Conservation (phyloP, 2,113 vertebrate genomes). For the Turdus rufiventris region DNA sequence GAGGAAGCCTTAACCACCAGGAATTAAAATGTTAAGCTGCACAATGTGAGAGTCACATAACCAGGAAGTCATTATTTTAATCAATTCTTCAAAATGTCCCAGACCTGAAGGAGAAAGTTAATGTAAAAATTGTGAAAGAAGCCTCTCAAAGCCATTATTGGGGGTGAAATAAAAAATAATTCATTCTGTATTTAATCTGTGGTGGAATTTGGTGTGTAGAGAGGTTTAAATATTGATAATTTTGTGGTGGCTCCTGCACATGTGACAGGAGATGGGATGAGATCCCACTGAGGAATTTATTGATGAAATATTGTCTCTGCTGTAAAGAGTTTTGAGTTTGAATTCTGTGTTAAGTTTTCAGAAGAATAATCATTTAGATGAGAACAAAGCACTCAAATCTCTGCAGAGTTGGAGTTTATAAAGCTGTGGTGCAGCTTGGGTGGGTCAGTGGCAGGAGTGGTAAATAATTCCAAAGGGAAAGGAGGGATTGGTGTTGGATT, state of each 20-base stretch:
- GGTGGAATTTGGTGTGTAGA: neutral
- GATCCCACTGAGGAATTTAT: neutral
- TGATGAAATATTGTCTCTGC: neutral
- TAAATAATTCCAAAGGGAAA: neutral
- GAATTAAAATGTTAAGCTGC: neutral
- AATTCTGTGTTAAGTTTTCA: neutral
- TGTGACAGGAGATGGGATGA: neutral
- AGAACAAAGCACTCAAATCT: neutral
- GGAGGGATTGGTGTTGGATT: neutral
- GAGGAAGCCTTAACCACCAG: neutral
- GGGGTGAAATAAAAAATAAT: neutral
- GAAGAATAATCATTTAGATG: neutral
- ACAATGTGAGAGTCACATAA: neutral
- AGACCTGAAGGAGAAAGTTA: neutral
- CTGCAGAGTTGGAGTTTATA: rapidly evolving
- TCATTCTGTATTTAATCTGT: neutral
- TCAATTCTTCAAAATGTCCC: neutral
- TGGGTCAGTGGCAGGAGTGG: neutral
- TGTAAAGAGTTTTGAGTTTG: neutral
- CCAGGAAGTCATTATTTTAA: neutral
- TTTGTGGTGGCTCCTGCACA: rapidly evolving
- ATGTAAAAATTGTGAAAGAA: neutral
- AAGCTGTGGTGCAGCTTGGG: neutral
- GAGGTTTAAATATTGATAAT: neutral
- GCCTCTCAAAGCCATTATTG: neutral